Conservation (phyloP, 2,888 invertebrate genomes). For the Nesidiocoris tenuis region DNA sequence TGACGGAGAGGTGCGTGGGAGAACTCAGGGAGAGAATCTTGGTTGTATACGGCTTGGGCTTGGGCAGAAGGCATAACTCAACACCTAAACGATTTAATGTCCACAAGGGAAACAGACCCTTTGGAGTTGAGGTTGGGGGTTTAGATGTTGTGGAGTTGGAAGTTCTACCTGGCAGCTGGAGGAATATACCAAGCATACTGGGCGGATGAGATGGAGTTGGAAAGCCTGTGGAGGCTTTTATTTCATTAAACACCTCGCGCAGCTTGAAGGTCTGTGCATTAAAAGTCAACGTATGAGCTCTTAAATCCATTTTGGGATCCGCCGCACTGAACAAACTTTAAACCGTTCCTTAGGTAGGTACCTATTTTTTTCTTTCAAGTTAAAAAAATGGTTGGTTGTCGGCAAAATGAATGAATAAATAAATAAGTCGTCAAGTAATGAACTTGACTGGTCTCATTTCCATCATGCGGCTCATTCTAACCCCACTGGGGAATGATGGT, state of each 20-base stretch:
- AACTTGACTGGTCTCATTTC: no score
- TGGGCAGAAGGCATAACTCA: constrained; percentile 4
- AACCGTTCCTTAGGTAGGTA: no score
- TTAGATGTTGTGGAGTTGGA: background rate
- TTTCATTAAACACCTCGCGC: constrained; percentile 26
- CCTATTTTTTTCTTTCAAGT: no score
- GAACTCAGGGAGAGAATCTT: background rate
- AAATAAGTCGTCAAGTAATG: no score
- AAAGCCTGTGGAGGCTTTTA: constrained; percentile 9
- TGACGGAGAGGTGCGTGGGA: background rate
- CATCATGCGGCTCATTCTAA: no score
- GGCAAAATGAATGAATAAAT: no score
- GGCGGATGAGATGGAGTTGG: background rate
- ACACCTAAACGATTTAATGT: constrained; percentile 23
- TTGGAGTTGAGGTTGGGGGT: background rate
- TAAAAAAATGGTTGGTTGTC: no score
- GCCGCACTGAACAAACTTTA: no score
- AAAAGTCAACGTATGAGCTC: constrained; percentile 20
- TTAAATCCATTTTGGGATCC: no score
- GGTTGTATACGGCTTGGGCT: background rate
- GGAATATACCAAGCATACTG: background rate
- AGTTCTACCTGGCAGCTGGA: background rate
- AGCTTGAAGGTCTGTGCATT: constrained; percentile 25
- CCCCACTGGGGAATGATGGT: no score
- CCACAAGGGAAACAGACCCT: constrained; percentile 6